Base-by-base conservation (phyloP, 1,140 invertebrate genomes). In the Geopemphigus sp. region DNA sequence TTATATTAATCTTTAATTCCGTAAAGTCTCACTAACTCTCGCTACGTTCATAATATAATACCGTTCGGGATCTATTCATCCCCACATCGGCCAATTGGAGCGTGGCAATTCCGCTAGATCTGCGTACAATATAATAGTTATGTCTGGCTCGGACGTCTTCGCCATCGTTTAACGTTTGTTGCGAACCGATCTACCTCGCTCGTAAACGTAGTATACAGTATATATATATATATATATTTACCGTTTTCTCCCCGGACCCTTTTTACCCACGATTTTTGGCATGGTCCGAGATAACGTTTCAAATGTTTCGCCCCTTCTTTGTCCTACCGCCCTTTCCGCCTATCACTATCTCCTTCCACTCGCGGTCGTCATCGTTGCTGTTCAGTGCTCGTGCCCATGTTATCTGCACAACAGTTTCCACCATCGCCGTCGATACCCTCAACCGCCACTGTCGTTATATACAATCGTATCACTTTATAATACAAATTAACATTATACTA, bases 231-330 rank as follows among this genome's bases (percentile, higher is more conserved):
- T n/a, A 39, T 39, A 8, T 8, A 39, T 39, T 39, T 39, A 61
- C 59, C 59, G 8, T 24, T 61, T n/a, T n/a, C n/a, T 24, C 15
- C 59, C 26, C 2, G 59, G 24, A 29, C 29, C 17, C 61, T 63
- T 66, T n/a, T 22, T 17, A 24, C 1, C 12, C 72, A 39, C 8
- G 29, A 74, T 32, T 56, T 74, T 74, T 57, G 72, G 72, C 54
- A 56, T n/a, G 22, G 8, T 56, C 19, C 53, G 3, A 45, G 29
- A 57, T 45, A 39, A 74, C 19, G 72, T 73, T 57, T 73, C 50
- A 45, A 66, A 66, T 11, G 63, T 32, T n/a, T n/a, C 32, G 19
- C 8, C 32, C 32, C 8, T 8, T 39, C 32, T 39, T 39, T 8
- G 32, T 39, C 32, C 3, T 39, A n/a, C n/a, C n/a, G n/a, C 8